Base-by-base conservation (phyloP, 2,113 vertebrate species). In the Notechis scutatus region DNA sequence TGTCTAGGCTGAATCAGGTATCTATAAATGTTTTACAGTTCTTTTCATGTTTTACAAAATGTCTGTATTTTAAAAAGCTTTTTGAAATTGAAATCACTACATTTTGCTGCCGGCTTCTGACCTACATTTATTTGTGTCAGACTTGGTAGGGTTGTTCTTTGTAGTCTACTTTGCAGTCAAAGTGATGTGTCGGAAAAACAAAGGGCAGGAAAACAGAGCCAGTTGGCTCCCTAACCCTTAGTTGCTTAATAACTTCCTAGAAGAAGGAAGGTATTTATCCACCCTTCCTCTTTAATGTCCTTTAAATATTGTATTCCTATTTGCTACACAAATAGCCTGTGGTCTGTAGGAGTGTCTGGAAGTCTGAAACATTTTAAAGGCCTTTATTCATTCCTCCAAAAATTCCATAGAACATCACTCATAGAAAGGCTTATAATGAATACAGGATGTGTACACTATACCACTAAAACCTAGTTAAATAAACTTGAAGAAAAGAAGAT, bases 181-280 rank as follows among this genome's bases (percentile, higher is more conserved):
- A 74, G 6, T 93, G 57, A 90, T 87, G n/a, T 87, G 50, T 34
- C 54, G 24, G 42, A 64, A 87, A 50, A 87, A 54, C 42, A 86
- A 87, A 93, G 56, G 86, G 12, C 88, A n/a, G 42, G 34, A 91
- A 94, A 93, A 34, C 1, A 4, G 86, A 87, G 15, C 47, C 18
- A 87, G 1, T 95, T 45, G 61, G 29, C 61, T 92, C 52, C 81
- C 74, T 93, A 55, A 29, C 39, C 59, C 74, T 45, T 29, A 52
- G 55, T 86, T 50, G 88, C 88, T 92, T 54, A 92, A 74, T 85
- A 91, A 52, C 87, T 86, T 64, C 81, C 90, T 56, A 54, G 69
- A 90, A 90, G 91, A 86, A 7, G 61, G 15, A 88, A 91, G 69
- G 2, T 74, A 23, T 85, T 93, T 57, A 55, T 92, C 92, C 91